phyloP scores from a whole-genome alignment of 2,113 vertebrate genomes.

The Lophius piscatorius region DNA sequence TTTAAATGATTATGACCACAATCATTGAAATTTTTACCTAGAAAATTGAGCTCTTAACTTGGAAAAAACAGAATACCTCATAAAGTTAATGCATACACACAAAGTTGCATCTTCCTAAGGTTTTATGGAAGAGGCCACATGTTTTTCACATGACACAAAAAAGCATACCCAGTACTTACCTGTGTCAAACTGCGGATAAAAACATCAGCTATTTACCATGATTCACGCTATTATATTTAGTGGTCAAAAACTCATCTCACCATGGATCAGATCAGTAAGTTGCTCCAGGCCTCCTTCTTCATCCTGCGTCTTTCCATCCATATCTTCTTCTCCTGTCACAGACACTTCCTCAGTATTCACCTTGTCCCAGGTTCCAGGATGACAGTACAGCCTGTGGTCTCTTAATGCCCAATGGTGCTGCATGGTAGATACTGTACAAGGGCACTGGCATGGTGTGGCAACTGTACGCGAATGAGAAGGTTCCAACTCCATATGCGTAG shows the following conservation, averaged over 20 bases:
- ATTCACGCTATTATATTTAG: no score
- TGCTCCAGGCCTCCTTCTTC: slow-evolving; percentile 45
- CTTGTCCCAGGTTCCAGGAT: slow-evolving; percentile 59
- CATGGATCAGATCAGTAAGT: slow-evolving; percentile 63
- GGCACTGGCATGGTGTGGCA: slow-evolving; percentile 6
- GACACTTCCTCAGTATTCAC: slow-evolving; percentile 2
- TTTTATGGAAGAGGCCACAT: not conserved
- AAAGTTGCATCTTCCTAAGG: no score
- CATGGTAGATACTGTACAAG: slow-evolving; percentile 25
- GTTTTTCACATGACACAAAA: slow-evolving; percentile 6
- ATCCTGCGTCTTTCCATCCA: slow-evolving; percentile 6
- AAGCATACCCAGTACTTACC: not conserved
- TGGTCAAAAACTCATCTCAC: no score
- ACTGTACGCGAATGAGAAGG: not conserved
- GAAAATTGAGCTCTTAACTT: no score
- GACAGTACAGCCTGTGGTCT: slow-evolving; percentile 73
- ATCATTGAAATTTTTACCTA: no score
- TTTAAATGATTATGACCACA: no score
- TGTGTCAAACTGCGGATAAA: no score
- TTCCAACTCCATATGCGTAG: slow-evolving; percentile 38
- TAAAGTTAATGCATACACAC: no score
- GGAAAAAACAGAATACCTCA: no score
- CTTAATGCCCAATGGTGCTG: slow-evolving; percentile 47
- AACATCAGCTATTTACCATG: slow-evolving; percentile 5
- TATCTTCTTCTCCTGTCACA: not conserved